Base-by-base conservation (phyloP, 2,888 invertebrate species). In the Escarpia spicata region DNA sequence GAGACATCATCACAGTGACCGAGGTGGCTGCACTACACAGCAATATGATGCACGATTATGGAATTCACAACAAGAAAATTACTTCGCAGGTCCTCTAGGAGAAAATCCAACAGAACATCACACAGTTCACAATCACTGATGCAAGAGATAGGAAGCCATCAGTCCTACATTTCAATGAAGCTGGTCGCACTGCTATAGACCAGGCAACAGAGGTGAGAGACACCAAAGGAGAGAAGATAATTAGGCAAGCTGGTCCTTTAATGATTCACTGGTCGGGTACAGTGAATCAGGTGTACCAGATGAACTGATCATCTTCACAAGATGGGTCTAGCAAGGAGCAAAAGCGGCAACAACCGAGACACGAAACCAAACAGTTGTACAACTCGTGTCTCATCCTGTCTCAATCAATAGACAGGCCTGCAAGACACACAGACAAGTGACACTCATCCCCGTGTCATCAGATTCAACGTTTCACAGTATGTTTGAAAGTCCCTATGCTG, bases 401-500 rank as follows among this genome's bases (percentile, higher is more conserved):
- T 60, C 60, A 60, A 19, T 60, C 60, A 19, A 26, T 9, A 2
- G 60, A 60, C 26, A 60, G 15, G 60, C 26, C 15, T 60, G 60
- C 60, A 60, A 60, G 60, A 60, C 60, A 60, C 60, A 4, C 26
- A 26, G 60, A 60, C 45, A 45, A 45, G 60, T 60, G 19, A 19
- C 60, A 60, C 60, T 60, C 26, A 26, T 1, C 15, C 60, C 60
- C 60, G 15, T 60, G 60, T 26, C 60, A 60, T 60, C 60, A 60
- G 60, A 60, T 0, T 60, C 90, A 90, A 90, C 43, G 37, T 90
- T 37, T 3, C 4, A 31, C 3, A 15, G 19, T 15, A 31, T 90
- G 90, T 15, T 43, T 15, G 1, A 90, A 31, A 90, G 90, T 31
- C 90, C 90, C n/a, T 90, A 90, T 37, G 90, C 90, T 90, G 90